These are phyloP conservation scores for Montipora capricornis DNA, from an alignment of 64 coral and sea anemone species.

Conservation along the genomic window DNA sequence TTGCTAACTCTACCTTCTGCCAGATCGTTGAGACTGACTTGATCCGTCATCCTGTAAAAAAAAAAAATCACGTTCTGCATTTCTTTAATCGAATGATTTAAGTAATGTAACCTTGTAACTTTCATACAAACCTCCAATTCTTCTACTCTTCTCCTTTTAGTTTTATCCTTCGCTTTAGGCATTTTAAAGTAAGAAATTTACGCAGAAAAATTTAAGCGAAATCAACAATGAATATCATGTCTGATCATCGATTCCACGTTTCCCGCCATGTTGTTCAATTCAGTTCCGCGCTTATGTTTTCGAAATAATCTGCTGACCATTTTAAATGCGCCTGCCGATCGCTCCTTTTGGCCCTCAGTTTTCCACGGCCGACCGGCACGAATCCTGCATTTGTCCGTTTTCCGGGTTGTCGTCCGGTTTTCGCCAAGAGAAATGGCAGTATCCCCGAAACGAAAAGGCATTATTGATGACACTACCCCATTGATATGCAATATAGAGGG, in stretches of 20 bases:
- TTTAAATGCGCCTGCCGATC: neutral
- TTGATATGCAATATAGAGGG: constrained; percentile 91
- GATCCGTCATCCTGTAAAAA: constrained; percentile 36
- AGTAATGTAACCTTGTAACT: too few relatives aligned
- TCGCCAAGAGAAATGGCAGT: constrained; percentile 55
- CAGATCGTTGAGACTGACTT: neutral
- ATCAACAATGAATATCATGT: too few relatives aligned
- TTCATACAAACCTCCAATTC: constrained; percentile 47
- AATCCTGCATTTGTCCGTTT: too few relatives aligned
- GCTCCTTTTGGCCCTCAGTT: neutral
- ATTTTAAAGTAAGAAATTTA: constrained; percentile 6
- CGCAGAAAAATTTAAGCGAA: neutral
- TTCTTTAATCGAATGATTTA: too few relatives aligned
- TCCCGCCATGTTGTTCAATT: constrained; percentile 35
- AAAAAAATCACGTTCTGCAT: neutral
- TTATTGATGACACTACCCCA: constrained; percentile 86
- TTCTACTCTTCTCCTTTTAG: constrained; percentile 29
- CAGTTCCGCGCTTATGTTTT: neutral
- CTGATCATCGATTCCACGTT: neutral
- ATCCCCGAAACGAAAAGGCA: constrained; percentile 43
- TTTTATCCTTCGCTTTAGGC: constrained; percentile 72
- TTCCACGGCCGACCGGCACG: neutral
- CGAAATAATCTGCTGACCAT: constrained; percentile 21
- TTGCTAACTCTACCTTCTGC: neutral
- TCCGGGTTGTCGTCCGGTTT: neutral